Evolutionary conservation across 2,797 vertebrate genomes (phyloP), one percentile per base, ranked within the genome.

Genomic region (Tinamus major): DNA sequence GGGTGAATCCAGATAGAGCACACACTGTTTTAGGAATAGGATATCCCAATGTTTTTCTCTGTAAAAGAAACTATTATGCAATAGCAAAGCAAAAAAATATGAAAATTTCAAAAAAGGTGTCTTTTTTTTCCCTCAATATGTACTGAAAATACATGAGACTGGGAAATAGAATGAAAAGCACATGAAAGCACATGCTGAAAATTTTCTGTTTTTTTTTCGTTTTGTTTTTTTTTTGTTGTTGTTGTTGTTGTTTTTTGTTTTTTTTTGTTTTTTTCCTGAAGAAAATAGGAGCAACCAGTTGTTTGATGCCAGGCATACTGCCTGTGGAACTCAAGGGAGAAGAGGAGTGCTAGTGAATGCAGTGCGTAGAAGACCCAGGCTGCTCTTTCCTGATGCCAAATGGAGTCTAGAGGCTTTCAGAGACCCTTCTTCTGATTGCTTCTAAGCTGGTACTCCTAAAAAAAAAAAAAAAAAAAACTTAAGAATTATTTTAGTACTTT

Each of bases 321-420:
- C 16, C 23, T 37, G 6, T 10, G 21, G 37, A 80, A 62, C 16
- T 46, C 4, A 0, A 8, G 8, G 9, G 17, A 42, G 49, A 65
- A 48, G 6, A 24, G 55, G 79, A 74, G 72, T 29, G 27, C 13
- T 3, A 4, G 19, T 42, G 35, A 65, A 84, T 42, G 5, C 7
- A 46, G 24, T 21, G n/a, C 9, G 2, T n/a, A 42, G 33, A 76
- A 88, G 15, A 14, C 11, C 4, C 2, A 1, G 4, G 2, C 5
- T 79, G 20, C 3, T 56, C 17, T 62, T 90, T 71, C 9, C 56
- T 84, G 39, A 31, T 87, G 35, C 5, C 3, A 77, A 72, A 53
- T 46, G 42, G 9, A 35, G 48, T 79, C 24, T 46, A 56, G 49
- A 44, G 12, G 10, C 26, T 65, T 59, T 82, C 17, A 69, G 49